phyloP scores from a whole-genome alignment of 2,113 vertebrate genomes.

The Gallinago paraguaiae region DNA sequence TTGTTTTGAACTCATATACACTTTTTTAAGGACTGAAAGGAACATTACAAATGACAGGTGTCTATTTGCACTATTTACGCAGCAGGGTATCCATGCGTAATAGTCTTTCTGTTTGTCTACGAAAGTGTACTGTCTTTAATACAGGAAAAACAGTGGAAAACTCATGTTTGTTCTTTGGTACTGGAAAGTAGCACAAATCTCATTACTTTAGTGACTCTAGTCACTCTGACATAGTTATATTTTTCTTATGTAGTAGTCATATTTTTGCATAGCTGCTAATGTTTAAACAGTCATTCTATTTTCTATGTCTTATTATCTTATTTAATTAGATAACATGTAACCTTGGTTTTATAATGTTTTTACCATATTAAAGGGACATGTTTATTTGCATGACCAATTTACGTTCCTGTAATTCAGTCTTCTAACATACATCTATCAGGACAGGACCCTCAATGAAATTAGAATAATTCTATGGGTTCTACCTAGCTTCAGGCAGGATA shows the following conservation, averaged over 20 bases:
- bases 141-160: neutral
- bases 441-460: neutral
- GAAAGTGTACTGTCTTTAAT: neutral
- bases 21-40: neutral
- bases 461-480: neutral
- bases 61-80: neutral
- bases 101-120: neutral
- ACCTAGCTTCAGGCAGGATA: neutral
- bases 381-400: neutral
- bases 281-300: neutral
- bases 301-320: neutral
- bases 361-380: neutral
- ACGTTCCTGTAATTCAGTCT: neutral
- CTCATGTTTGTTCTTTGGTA: neutral
- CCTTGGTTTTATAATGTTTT: neutral
- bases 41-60: neutral
- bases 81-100: neutral
- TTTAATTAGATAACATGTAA: constrained; percentile 54
- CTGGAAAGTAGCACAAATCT: neutral
- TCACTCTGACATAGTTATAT: neutral
- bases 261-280: constrained; percentile 58
- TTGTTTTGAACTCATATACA: neutral
- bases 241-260: constrained; percentile 21
- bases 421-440: neutral
- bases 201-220: neutral